phyloP scores from a whole-genome alignment of 1,140 invertebrate genomes.

The Cotesia vestalis region DNA sequence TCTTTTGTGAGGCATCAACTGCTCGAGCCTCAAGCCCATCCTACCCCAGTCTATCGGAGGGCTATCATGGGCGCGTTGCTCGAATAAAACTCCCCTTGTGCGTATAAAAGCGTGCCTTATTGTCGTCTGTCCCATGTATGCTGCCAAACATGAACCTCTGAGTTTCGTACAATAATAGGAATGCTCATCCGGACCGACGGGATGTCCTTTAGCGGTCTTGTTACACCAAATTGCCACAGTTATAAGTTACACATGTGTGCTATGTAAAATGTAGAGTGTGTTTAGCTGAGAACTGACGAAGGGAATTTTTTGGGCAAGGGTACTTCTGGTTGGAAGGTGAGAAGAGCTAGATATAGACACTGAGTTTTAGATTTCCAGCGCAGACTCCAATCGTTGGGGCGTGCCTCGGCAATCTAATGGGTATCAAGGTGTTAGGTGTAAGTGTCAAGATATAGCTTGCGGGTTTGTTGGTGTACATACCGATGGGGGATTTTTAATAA shows the following conservation, averaged over 20 bases:
- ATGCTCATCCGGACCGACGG: conserved; percentile 22
- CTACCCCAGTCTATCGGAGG: not conserved
- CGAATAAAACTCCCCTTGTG: not conserved
- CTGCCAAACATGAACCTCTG: conserved; percentile 4
- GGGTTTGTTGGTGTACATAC: no score
- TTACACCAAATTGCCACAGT: conserved; percentile 36
- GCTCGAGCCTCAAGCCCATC: conserved; percentile 22
- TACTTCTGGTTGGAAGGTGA: not conserved
- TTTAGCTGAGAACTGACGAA: not conserved
- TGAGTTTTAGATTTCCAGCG: conserved; percentile 11
- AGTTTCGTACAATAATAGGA: not conserved
- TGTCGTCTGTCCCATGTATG: no score
- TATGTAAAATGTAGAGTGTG: not conserved
- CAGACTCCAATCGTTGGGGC: conserved; percentile 35
- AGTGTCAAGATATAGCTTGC: no score
- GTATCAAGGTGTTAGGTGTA: conserved; percentile 25
- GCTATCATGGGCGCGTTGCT: not conserved
- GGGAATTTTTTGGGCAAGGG: not conserved
- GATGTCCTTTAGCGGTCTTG: conserved; percentile 38
- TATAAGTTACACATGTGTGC: not conserved
- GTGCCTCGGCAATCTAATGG: conserved; percentile 33
- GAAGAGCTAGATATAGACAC: not conserved
- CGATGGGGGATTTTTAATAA: no score
- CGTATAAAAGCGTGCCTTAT: not conserved
- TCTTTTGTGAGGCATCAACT: not conserved